Evolutionary conservation across 2,888 invertebrate genomes (phyloP).

Genomic region (Tromatobia lineatoria): DNA sequence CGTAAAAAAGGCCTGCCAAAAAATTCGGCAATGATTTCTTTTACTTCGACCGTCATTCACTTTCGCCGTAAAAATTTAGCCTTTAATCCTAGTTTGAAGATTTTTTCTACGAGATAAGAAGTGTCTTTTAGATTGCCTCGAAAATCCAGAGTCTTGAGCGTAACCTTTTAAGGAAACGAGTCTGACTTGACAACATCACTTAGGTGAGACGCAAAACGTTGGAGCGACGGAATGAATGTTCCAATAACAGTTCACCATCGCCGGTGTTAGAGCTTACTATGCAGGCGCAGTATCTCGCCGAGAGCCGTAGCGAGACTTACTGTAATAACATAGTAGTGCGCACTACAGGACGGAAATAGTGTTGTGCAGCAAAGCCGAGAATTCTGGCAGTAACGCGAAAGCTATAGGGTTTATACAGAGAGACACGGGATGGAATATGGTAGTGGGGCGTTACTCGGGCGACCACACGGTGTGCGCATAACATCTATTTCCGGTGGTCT

Average conservation of each 20-base stretch:
- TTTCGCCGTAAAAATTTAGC: no score
- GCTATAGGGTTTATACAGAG: slow-evolving; percentile 1
- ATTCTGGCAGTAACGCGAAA: slow-evolving; percentile 30
- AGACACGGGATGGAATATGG: slow-evolving; percentile 13
- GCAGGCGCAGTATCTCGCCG: slow-evolving; percentile 10
- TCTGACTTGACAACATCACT: not conserved
- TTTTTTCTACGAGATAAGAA: no score
- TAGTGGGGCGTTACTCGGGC: slow-evolving; percentile 51
- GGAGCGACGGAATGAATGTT: slow-evolving; percentile 23
- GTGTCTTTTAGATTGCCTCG: no score
- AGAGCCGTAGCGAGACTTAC: slow-evolving; percentile 27
- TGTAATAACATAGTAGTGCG: slow-evolving; percentile 33
- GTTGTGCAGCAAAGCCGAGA: not conserved
- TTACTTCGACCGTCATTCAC: no score
- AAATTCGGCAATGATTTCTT: no score
- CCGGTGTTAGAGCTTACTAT: slow-evolving; percentile 20
- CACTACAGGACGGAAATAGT: slow-evolving; percentile 8
- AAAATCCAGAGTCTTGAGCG: not conserved
- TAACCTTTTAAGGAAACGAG: not conserved
- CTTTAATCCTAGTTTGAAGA: no score
- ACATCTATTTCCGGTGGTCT: slow-evolving; percentile 77
- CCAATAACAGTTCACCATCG: slow-evolving; percentile 31
- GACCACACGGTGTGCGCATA: slow-evolving; percentile 68
- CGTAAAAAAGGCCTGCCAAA: no score
- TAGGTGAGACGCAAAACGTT: not conserved